A percentile compares a stretch with the other conserved stretches of the same genome.
Evolutionary conservation across 2,113 vertebrate species (phyloP).

Genomic region (Podarcis muralis): DNA sequence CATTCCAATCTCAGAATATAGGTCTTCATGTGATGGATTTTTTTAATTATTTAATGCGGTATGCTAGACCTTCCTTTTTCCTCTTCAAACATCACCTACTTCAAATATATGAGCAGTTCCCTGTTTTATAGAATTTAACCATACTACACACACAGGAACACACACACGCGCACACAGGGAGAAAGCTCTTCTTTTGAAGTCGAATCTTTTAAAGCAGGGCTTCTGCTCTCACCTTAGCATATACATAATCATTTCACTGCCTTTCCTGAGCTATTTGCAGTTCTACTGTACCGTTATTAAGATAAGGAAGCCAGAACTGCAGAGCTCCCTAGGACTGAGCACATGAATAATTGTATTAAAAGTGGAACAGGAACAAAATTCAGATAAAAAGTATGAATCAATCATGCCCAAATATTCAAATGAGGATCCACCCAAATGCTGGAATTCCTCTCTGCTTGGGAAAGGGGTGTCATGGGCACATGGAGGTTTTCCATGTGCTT

Average conservation of each 20-base stretch:
- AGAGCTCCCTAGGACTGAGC: background rate
- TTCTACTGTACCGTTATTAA: constrained; percentile 3
- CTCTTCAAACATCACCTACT: background rate
- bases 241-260: background rate
- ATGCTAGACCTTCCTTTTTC: background rate
- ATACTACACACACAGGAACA: background rate
- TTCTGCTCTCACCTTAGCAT: background rate
- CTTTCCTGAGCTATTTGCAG: background rate
- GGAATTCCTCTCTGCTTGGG: background rate
- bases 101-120: background rate
- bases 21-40: no score
- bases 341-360: constrained; percentile 10
- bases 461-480: background rate
- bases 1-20: no score
- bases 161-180: background rate
- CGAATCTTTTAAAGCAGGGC: background rate
- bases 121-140: background rate
- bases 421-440: background rate
- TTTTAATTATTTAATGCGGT: background rate
- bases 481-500: background rate
- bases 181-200: background rate
- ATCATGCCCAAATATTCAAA: constrained; percentile 1
- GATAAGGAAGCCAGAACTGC: constrained; percentile 4
- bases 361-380: background rate
- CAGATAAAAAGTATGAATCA: background rate